Evolutionary conservation across 1,140 invertebrate species (phyloP), one percentile per base, ranked within the genome.

Genomic region (Anastrepha obliqua): DNA sequence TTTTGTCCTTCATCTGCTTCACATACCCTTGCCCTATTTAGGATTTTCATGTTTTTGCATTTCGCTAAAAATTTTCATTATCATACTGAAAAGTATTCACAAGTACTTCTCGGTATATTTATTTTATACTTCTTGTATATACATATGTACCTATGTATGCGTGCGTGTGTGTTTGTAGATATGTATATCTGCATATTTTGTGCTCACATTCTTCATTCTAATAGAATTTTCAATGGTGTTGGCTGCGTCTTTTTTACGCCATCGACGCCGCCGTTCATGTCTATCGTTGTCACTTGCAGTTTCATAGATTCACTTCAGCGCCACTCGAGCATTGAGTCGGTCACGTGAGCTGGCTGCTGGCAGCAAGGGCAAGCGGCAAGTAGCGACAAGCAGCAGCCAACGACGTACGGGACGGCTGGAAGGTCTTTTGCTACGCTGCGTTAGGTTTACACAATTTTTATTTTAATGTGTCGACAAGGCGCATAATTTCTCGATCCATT

Each of bases 401-500:
- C 4, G 4, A 17, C n/a, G 60, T 4, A 62, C 13, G n/a, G 29
- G 4, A 39, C 3, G 64, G 29, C 6, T 9, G 64, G 74, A 8
- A 81, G n/a, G 74, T 13, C n/a, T 51, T 20, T 81, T 42, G 47
- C 44, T 81, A 55, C 74, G 74, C 74, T 81, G 74, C 74, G 74
- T 81, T 81, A 58, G 74, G 74, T 81, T 81, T 55, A 81, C 74
- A 81, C 47, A n/a, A 81, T 87, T 78, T 59, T 87, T 87, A 85
- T 67, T 86, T 65, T 86, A 88, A 81, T 85, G n/a, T 86, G 87
- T 86, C 85, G 87, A 88, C 87, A 88, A 88, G 85, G 85, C 65
- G 87, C 87, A 85, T 88, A 88, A 88, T 88, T 88, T 88, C 60
- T 88, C 87, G 67, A 86, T 86, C 87, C 87, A 88, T 88, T 88